Evolutionary conservation across 2,797 vertebrate species (phyloP), one percentile per base, ranked within the genome.

Genomic region (Prionace glauca): DNA sequence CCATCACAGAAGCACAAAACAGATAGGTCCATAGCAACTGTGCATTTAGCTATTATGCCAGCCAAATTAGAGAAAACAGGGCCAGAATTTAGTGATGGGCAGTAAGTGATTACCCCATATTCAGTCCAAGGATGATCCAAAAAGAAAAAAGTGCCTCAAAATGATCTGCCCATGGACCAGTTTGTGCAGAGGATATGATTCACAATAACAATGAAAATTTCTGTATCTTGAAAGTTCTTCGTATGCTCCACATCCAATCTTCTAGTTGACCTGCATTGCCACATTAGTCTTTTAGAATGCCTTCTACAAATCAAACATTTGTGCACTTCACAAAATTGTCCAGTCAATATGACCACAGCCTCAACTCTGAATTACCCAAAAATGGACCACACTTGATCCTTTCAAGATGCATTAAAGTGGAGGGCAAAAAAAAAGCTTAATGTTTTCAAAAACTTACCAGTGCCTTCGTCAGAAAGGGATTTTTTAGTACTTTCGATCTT

Each of bases 371-470:
- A 41, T 7, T 81, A 18, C 36, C 79, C 16, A 81, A 7, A n/a
- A 50, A 50, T 50, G 41, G 41, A 26, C 24, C 26, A 29, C 1
- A 29, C 26, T 29, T 41, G n/a, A 18, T 81, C 36, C 16, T 36
- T 41, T 81, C 14, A 77, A 29, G 29, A 11, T n/a, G 8, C 29
- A 12, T 77, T 77, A n/a, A 77, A n/a, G n/a, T 32, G 12, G 32
- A n/a, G 14, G 74, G 7, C 45, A 2, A 0, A 1, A 3, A 41
- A 45, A 0, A 9, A 32, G n/a, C 12, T 1, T 87, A 4, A 18
- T 2, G 10, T 56, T 56, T 56, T 56, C 11, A 41, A 41, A 20
- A 94, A 72, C 91, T 95, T 72, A 95, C 93, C 93, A 77, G 45
- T 32, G 45, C 12, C 45, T 16, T 74, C 88, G n/a, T 60, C 71